Evolutionary conservation across 2,797 vertebrate species (phyloP).

Genomic region (Arctocebus calabarensis): DNA sequence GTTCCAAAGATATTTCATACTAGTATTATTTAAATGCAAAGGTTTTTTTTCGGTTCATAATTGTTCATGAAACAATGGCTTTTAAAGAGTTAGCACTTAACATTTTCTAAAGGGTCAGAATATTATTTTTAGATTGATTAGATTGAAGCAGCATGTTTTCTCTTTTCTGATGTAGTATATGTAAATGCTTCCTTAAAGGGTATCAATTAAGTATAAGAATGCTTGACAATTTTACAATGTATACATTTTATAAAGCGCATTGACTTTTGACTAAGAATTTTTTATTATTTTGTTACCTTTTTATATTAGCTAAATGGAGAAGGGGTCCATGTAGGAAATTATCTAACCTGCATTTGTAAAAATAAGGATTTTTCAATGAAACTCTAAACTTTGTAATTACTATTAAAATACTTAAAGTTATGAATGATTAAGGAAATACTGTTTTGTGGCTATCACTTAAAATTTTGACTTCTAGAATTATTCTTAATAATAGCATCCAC

Average conservation of each 20-base stretch:
- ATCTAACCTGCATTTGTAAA: slow-evolving; percentile 57
- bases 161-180: neutral
- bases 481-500: slow-evolving; percentile 69
- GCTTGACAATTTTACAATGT: slow-evolving; percentile 57
- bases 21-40: slow-evolving; percentile 53
- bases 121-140: slow-evolving; percentile 21
- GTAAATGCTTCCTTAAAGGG: slow-evolving; percentile 42
- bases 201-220: neutral
- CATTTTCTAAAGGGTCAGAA: slow-evolving; percentile 32
- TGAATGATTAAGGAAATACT: slow-evolving; percentile 58
- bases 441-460: slow-evolving; percentile 39
- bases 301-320: slow-evolving; percentile 19
- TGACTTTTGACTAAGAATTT: slow-evolving; percentile 62
- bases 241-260: neutral
- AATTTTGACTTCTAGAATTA: slow-evolving; percentile 69
- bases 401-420: slow-evolving; percentile 59
- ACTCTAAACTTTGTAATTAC: slow-evolving; percentile 54
- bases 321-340: neutral
- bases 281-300: slow-evolving; percentile 56
- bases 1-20: slow-evolving; percentile 64
- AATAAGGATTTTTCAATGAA: slow-evolving; percentile 39
- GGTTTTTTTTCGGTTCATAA: slow-evolving; percentile 52
- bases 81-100: slow-evolving; percentile 62
- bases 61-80: slow-evolving; percentile 41
- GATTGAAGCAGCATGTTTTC: slow-evolving; percentile 5